Base-by-base conservation (phyloP, 64 coral and sea anemone genomes). In the Anthopleura sola region DNA sequence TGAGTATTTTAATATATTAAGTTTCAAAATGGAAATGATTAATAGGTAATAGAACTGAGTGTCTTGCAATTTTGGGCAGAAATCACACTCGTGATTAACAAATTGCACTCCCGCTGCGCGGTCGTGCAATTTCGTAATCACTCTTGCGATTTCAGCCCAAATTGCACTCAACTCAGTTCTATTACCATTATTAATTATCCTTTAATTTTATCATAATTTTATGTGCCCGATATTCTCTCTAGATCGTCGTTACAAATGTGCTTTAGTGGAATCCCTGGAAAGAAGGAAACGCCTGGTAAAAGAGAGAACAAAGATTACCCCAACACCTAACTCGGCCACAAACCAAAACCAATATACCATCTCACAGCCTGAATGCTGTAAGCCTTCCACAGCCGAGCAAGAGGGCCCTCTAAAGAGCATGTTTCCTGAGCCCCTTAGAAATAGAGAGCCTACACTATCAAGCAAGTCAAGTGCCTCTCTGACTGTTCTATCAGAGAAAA, bases 241-340 rank as follows among this genome's bases (percentile, higher is more conserved):
- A 81, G 78, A 46, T 16, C 49, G 78, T 16, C 38, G 49, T 10
- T 48, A 81, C 23, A 46, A 81, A 29, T 83, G 82, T 56, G 49
- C 82, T 12, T 49, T 83, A 23, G 51, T 83, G 21, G 50, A 83
- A 34, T 60, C 55, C 21, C 55, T 83, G 16, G 82, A 83, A 58
- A 71, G 66, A 62, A 62, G 58, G 34, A 71, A 71, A 71, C 31
- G 66, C 28, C 26, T 4, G 3, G n/a, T 29, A 12, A 71, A 33
- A 36, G 66, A 71, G 23, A 9, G 13, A 71, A 34, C 66, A 71
- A 71, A 71, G 28, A 71, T 29, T 14, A 16, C 3, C 34, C 31
- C 12, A 6, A 71, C n/a, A 71, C 15, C 29, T 4, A 71, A 31
- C 26, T 69, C n/a, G 8, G 29, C 58, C 58, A 62, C 58, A 62